phyloP scores from a whole-genome alignment of 1,140 invertebrate species.

The Camponotus pennsylvanicus region DNA sequence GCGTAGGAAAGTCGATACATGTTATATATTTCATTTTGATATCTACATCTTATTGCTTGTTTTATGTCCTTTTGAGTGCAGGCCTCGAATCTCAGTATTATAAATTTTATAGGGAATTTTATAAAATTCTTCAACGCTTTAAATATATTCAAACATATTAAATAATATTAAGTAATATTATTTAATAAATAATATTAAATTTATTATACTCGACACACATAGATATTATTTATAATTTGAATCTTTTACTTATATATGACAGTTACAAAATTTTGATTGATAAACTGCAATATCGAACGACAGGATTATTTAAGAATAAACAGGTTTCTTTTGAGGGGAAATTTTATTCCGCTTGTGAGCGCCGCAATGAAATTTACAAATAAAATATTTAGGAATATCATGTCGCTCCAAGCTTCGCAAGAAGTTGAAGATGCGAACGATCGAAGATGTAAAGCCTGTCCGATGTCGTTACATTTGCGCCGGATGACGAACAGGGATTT shows the following conservation, averaged over 20 bases:
- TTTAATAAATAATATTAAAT: no score
- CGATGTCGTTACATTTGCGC: slow-evolving; percentile 23
- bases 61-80: neutral
- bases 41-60: neutral
- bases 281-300: neutral
- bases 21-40: neutral
- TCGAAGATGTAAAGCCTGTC: slow-evolving; percentile 38
- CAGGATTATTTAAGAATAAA: neutral
- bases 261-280: neutral
- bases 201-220: neutral
- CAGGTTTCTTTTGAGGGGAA: neutral
- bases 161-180: neutral
- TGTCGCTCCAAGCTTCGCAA: neutral
- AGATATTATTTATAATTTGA: neutral
- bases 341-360: neutral
- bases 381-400: slow-evolving; percentile 1
- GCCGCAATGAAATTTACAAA: slow-evolving; percentile 18
- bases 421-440: slow-evolving; percentile 16
- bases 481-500: slow-evolving; percentile 44
- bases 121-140: neutral
- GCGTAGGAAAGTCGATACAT: neutral
- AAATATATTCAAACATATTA: neutral
- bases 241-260: neutral
- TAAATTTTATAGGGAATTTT: neutral
- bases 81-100: neutral